A percentile compares a stretch with the other conserved stretches of the same genome.
Conservation (phyloP, 1,140 invertebrate genomes). For the Orchesella cincta region DNA sequence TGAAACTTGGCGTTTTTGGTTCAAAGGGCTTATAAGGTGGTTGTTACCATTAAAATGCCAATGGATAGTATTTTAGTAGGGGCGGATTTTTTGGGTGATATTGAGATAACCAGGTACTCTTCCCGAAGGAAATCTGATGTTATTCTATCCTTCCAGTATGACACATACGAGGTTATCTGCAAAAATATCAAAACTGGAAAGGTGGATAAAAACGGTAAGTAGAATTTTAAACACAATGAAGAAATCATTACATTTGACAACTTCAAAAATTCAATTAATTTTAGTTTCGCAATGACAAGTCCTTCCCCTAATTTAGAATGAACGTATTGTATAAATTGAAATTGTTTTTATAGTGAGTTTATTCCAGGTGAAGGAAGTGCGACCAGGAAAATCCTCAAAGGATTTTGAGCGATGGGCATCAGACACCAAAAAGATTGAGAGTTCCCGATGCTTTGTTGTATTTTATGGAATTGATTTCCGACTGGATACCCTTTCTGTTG, state of each 20-base stretch:
- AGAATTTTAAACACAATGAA: too few species aligned
- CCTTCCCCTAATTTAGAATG: not conserved
- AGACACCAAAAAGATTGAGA: slow-evolving; percentile 77
- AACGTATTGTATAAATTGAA: too few species aligned
- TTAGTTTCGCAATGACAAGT: not conserved
- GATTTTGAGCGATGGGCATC: slow-evolving; percentile 91
- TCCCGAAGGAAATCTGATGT: slow-evolving; percentile 10
- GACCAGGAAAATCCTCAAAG: slow-evolving; percentile 81
- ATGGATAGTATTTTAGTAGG: not conserved
- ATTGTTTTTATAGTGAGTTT: slow-evolving; percentile 56
- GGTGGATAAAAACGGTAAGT: not conserved
- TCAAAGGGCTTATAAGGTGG: too few species aligned
- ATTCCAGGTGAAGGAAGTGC: slow-evolving; percentile 84
- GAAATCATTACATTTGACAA: too few species aligned
- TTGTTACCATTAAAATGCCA: too few species aligned
- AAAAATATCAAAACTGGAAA: slow-evolving; percentile 22
- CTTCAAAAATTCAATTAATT: not conserved
- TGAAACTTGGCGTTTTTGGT: too few species aligned
- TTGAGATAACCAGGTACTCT: slow-evolving; percentile 9
- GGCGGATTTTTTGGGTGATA: slow-evolving; percentile 9
- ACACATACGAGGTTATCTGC: not conserved
- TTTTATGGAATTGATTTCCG: slow-evolving; percentile 88
- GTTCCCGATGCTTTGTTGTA: slow-evolving; percentile 79
- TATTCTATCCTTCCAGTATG: not conserved
- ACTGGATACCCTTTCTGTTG: slow-evolving; percentile 81